Conservation (phyloP, 2,888 invertebrate species). For the Periphyllus acericola region DNA sequence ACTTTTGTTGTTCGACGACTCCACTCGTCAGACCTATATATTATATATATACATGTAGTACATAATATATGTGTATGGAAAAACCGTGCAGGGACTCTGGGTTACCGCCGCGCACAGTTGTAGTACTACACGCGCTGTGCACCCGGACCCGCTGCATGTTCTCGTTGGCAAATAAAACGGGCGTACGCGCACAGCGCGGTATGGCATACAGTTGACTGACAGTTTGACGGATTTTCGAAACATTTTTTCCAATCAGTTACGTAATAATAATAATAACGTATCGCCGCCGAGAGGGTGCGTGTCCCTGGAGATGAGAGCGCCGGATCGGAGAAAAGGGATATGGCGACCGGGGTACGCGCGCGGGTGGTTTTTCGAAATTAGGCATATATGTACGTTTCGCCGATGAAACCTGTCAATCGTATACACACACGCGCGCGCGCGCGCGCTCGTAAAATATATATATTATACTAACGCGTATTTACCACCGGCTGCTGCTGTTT, state of each 20-base stretch:
- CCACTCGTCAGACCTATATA: neutral
- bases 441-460: neutral
- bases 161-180: constrained; percentile 27
- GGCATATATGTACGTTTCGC: constrained; percentile 28
- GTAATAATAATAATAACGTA: constrained; percentile 49
- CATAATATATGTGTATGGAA: neutral
- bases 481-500: constrained; percentile 32
- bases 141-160: neutral
- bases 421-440: neutral
- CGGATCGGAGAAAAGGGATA: constrained; percentile 1
- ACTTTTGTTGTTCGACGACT: constrained; percentile 2
- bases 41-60: no score
- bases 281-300: neutral
- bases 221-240: constrained; percentile 54
- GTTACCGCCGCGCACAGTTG: neutral
- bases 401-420: constrained; percentile 57
- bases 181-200: neutral
- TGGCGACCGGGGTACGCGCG: neutral
- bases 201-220: constrained; percentile 33
- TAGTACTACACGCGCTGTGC: neutral
- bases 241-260: constrained; percentile 61
- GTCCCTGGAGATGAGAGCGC: constrained; percentile 17
- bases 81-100: neutral
- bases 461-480: neutral
- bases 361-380: constrained; percentile 52